A percentile compares a stretch with the other conserved stretches of the same genome.
Conservation (phyloP, 1,140 invertebrate genomes). For the Brachionus sp. region DNA sequence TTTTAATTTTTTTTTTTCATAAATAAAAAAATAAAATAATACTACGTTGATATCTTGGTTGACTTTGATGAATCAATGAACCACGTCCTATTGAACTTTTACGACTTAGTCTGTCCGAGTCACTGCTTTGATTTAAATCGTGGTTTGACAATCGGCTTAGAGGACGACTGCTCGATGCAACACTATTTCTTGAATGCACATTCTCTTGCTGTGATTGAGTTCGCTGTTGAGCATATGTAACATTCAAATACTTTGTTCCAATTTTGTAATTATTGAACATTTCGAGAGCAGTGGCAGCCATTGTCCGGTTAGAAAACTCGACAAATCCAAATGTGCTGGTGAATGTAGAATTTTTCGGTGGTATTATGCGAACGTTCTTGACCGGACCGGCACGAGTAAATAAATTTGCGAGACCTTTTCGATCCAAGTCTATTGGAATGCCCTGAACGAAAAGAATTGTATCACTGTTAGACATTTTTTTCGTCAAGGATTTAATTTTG, state of each 20-base stretch:
- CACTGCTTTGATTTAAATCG: background rate
- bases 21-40: background rate
- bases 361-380: background rate
- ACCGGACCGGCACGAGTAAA: background rate
- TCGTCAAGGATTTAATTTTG: background rate
- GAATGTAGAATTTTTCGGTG: background rate
- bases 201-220: background rate
- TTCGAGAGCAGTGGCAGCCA: conserved; percentile 6
- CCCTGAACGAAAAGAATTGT: conserved; percentile 1
- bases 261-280: conserved; percentile 38
- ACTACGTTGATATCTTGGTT: background rate
- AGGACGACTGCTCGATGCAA: background rate
- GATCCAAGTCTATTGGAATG: conserved; percentile 1
- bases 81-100: background rate
- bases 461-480: conserved; percentile 2
- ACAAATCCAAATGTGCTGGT: conserved; percentile 20
- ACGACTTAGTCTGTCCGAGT: background rate
- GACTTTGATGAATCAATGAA: background rate
- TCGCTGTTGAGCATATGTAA: background rate
- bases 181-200: background rate
- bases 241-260: conserved; percentile 1
- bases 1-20: background rate
- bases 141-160: background rate
- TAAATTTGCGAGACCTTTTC: conserved; percentile 20
- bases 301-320: background rate